These are phyloP conservation scores for Hestina assimilis DNA, from an alignment of 1,140 invertebrate genomes.

Conservation along the genomic window DNA sequence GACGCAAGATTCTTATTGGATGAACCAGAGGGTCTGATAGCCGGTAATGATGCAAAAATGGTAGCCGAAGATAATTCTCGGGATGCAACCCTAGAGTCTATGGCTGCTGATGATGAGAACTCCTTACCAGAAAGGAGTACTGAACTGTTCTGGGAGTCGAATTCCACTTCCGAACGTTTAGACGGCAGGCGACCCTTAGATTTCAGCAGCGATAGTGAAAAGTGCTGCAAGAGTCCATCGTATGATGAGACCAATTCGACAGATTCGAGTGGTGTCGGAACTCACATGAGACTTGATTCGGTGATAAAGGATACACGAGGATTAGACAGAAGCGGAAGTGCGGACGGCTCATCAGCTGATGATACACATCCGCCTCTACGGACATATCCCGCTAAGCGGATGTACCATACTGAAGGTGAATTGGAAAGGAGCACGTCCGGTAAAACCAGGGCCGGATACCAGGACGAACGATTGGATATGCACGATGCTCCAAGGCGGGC, in stretches of 20 bases:
- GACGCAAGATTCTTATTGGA: conserved; percentile 50
- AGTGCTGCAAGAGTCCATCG: conserved; percentile 73
- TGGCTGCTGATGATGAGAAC: conserved; percentile 54
- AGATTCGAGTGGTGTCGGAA: conserved; percentile 63
- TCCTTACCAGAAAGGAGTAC: conserved; percentile 66
- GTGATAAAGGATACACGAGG: conserved; percentile 70
- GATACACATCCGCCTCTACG: conserved; percentile 52
- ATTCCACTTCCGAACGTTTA: conserved; percentile 61
- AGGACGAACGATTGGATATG: conserved; percentile 40
- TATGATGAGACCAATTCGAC: conserved; percentile 72
- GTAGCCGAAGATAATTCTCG: conserved; percentile 60
- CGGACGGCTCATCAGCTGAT: conserved; percentile 49
- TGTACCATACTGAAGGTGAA: conserved; percentile 39
- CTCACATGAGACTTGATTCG: conserved; percentile 64
- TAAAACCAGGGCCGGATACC: conserved; percentile 54
- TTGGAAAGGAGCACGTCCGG: conserved; percentile 51
- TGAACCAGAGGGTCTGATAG: conserved; percentile 49
- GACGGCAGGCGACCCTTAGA: conserved; percentile 59
- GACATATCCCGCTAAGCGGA: conserved; percentile 53
- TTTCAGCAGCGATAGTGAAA: conserved; percentile 74
- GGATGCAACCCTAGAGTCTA: conserved; percentile 55
- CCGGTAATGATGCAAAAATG: conserved; percentile 62
- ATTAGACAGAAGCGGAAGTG: conserved; percentile 41
- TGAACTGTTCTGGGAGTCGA: conserved; percentile 74
- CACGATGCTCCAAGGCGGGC: conserved; percentile 50